These are phyloP conservation scores for Archaeoteleia sp. DNA, from an alignment of 2,888 invertebrate genomes.

Conservation along the genomic window DNA sequence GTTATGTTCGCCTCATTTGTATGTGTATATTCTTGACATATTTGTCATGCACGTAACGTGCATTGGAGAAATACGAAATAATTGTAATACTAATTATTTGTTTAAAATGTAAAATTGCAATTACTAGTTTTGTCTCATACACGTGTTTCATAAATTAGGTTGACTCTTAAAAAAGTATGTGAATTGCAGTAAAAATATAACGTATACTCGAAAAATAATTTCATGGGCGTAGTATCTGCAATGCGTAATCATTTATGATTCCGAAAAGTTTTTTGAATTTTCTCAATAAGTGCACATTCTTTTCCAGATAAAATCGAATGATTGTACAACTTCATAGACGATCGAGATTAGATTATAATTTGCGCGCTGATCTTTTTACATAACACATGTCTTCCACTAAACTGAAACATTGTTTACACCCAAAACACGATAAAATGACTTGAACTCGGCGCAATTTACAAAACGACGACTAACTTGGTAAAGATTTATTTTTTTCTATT, in stretches of 20 bases:
- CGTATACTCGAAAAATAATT: slow-evolving; percentile 30
- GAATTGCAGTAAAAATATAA: slow-evolving; percentile 20
- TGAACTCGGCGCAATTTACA: slow-evolving; percentile 8
- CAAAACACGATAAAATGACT: slow-evolving; percentile 18
- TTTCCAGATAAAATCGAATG: not conserved
- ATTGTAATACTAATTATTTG: not conserved
- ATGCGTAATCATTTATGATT: slow-evolving; percentile 10
- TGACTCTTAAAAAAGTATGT: slow-evolving; percentile 1
- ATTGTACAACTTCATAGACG: too few relatives aligned
- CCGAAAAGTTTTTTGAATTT: not conserved
- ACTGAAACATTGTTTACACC: slow-evolving; percentile 16
- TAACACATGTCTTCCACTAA: slow-evolving; percentile 12
- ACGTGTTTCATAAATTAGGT: not conserved
- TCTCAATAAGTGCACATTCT: not conserved
- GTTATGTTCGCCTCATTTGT: too few relatives aligned
- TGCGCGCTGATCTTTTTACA: not conserved
- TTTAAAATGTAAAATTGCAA: too few relatives aligned
- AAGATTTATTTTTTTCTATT: not conserved
- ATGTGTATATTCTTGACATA: slow-evolving; percentile 2
- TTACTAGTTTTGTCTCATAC: too few relatives aligned
- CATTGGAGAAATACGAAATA: not conserved
- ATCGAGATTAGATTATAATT: not conserved
- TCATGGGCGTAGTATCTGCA: slow-evolving; percentile 27
- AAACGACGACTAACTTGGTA: slow-evolving; percentile 5
- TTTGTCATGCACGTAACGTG: not conserved